Conservation (phyloP, 2,797 vertebrate species). For the Lithobates sylvaticus region DNA sequence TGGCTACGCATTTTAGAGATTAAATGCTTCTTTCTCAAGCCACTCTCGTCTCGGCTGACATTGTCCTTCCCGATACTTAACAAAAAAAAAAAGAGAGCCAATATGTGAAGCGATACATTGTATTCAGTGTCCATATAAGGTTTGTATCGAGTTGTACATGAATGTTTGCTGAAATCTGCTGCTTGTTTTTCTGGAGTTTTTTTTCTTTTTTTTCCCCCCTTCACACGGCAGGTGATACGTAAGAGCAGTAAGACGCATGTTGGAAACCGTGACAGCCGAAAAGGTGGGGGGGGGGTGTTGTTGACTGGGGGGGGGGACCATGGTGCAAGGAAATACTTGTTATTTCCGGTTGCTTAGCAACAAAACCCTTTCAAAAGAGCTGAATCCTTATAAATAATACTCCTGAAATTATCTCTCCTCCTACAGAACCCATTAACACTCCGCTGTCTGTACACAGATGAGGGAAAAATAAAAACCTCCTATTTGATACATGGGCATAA, state of each 20-base stretch:
- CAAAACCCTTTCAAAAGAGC: slow-evolving; percentile 37
- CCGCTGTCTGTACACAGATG: background rate
- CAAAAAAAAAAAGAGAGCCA: no score
- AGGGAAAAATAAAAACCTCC: background rate
- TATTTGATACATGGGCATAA: background rate
- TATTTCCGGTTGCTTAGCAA: slow-evolving; percentile 59
- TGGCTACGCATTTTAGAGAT: no score
- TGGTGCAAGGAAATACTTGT: slow-evolving; percentile 47
- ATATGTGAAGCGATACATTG: no score
- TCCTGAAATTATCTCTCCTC: slow-evolving; percentile 28
- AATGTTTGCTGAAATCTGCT: no score
- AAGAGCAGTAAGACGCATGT: background rate
- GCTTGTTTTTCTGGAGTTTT: background rate
- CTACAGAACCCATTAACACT: slow-evolving; percentile 37
- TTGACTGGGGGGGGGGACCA: background rate
- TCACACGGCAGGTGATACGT: background rate
- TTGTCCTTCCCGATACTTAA: no score
- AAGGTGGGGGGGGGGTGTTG: slow-evolving; percentile 14
- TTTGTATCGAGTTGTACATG: no score
- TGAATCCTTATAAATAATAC: slow-evolving; percentile 55
- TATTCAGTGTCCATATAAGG: no score
- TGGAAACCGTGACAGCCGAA: background rate
- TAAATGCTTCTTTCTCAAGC: no score
- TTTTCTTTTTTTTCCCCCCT: background rate
- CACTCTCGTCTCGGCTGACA: no score